Percentiles rank a stretch among this genome's conserved stretches.
Evolutionary conservation across 2,113 vertebrate genomes (phyloP).

Genomic region (Eulemur macaco): DNA sequence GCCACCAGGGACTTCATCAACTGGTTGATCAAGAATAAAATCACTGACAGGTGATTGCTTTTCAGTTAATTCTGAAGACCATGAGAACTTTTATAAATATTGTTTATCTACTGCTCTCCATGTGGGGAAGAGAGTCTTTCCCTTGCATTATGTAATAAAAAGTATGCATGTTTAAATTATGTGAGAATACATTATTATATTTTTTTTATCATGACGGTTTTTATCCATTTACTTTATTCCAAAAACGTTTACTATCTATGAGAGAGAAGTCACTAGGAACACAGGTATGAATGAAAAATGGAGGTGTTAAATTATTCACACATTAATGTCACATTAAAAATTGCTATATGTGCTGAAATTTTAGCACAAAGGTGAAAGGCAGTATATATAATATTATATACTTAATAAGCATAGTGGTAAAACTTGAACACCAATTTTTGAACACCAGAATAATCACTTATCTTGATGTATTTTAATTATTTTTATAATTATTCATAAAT

Average conservation of each 20-base stretch:
- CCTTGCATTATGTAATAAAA: neutral
- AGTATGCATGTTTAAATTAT: neutral
- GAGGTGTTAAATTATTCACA: neutral
- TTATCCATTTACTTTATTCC: conserved; percentile 17
- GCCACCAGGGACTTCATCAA: conserved; percentile 96
- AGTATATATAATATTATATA: neutral
- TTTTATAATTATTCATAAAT: conserved; percentile 36
- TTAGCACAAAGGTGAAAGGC: conserved; percentile 23
- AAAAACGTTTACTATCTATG: conserved; percentile 2
- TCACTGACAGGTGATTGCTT: conserved; percentile 87
- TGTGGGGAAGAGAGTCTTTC: neutral
- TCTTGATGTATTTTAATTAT: neutral
- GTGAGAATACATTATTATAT: neutral
- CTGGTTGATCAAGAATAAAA: conserved; percentile 95
- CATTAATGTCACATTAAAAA: conserved; percentile 7
- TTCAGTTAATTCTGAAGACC: conserved; percentile 54
- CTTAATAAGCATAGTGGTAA: neutral
- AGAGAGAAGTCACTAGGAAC: neutral
- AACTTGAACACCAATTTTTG: neutral
- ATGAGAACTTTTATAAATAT: neutral
- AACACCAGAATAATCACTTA: neutral
- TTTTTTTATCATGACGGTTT: conserved; percentile 29
- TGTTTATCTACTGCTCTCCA: neutral
- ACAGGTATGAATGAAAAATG: conserved; percentile 18
- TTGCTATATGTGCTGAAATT: conserved; percentile 17